Conservation (phyloP, 2,797 vertebrate species). For the Platalea minor region DNA sequence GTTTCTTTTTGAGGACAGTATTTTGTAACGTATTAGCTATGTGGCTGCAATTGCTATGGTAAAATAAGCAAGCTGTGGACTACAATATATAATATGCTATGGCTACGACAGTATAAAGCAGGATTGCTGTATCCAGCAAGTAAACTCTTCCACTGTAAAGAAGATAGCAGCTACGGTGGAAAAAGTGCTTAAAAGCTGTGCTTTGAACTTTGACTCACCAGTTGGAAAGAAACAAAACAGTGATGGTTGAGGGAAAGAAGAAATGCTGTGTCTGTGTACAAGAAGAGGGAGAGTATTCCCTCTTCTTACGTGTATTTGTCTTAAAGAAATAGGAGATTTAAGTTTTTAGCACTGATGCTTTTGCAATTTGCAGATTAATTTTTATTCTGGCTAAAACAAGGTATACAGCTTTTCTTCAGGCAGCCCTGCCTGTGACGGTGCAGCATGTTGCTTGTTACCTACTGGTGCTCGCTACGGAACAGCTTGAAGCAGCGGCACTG, state of each 20-base stretch:
- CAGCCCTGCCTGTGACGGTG: neutral
- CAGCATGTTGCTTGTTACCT: neutral
- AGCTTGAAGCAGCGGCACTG: neutral
- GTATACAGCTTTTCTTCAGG: neutral
- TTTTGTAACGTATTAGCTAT: neutral
- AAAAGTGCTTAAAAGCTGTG: neutral
- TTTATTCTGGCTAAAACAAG: neutral
- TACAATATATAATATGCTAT: neutral
- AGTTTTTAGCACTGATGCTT: neutral
- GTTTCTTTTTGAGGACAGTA: neutral
- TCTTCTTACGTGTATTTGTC: neutral
- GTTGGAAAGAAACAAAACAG: neutral
- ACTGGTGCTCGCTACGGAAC: neutral
- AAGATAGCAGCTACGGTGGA: neutral
- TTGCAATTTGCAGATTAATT: neutral
- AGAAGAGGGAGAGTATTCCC: neutral
- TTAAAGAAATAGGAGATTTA: neutral
- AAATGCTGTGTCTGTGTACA: neutral
- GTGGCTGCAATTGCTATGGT: neutral
- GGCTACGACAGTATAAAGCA: neutral
- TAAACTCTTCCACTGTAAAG: neutral
- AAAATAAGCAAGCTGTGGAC: neutral
- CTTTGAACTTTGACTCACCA: neutral
- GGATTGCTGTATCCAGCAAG: neutral
- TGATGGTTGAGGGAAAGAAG: neutral